phyloP scores from a whole-genome alignment of 92 coral and sea anemone species.

The Muricea muricata region DNA sequence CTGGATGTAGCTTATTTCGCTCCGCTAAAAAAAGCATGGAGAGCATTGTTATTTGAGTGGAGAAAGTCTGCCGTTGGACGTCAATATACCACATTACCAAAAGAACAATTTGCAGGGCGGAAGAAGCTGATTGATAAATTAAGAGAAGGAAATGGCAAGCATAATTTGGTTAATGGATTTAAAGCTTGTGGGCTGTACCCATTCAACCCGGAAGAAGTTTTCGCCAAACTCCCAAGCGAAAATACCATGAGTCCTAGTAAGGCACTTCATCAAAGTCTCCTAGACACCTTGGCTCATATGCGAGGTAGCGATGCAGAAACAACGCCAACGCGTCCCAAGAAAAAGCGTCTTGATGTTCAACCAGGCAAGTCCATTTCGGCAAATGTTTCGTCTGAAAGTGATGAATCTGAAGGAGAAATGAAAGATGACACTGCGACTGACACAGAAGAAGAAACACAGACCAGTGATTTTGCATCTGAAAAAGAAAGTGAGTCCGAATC shows the following conservation, averaged over 20 bases:
- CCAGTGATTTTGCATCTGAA: no score
- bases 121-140: neutral
- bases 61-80: neutral
- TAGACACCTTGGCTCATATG: slow-evolving; percentile 1
- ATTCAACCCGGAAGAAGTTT: slow-evolving; percentile 4
- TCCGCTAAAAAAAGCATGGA: neutral
- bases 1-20: neutral
- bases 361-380: neutral
- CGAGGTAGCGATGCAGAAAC: slow-evolving; percentile 12
- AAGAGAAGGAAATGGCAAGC: slow-evolving; percentile 1
- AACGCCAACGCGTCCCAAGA: neutral
- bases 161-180: neutral
- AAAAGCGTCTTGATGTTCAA: neutral
- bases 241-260: slow-evolving; percentile 15
- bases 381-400: neutral
- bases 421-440: neutral
- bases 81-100: neutral
- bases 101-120: slow-evolving; percentile 1
- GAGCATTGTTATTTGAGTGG: neutral
- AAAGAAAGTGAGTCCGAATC: neutral
- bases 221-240: neutral
- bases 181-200: neutral
- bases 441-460: neutral
- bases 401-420: neutral
- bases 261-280: slow-evolving; percentile 6